phyloP scores from a whole-genome alignment of 2,797 vertebrate genomes.

The Benthosema pterotum region DNA sequence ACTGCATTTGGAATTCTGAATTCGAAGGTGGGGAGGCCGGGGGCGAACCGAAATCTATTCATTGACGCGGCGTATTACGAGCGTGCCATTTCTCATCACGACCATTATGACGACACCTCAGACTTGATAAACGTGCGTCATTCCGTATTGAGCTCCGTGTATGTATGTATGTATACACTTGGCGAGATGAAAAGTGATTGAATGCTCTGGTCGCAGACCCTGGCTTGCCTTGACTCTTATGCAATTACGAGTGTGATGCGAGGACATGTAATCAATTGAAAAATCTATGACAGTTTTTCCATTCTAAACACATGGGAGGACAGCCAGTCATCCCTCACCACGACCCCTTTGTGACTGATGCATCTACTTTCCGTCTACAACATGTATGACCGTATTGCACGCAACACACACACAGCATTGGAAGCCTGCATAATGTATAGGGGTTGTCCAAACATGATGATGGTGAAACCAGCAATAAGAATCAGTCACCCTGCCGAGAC shows the following conservation, averaged over 20 bases:
- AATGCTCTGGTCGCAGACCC: slow-evolving; percentile 54
- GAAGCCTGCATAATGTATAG: slow-evolving; percentile 64
- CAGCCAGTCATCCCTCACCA: slow-evolving; percentile 71
- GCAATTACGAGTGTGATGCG: slow-evolving; percentile 59
- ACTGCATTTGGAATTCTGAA: slow-evolving; percentile 10
- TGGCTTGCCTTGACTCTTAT: slow-evolving; percentile 56
- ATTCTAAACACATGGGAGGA: slow-evolving; percentile 63
- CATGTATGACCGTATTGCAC: slow-evolving; percentile 62
- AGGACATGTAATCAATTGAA: slow-evolving; percentile 71
- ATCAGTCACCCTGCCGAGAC: slow-evolving; percentile 67
- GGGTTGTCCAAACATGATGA: slow-evolving; percentile 73
- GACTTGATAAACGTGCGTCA: slow-evolving; percentile 46
- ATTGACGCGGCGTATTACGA: slow-evolving; percentile 32
- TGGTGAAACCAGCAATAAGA: slow-evolving; percentile 64
- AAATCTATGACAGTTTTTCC: slow-evolving; percentile 69
- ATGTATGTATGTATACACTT: slow-evolving; percentile 38
- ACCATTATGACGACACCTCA: slow-evolving; percentile 28
- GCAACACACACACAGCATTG: slow-evolving; percentile 54
- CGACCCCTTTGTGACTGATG: slow-evolving; percentile 72
- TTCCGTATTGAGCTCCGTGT: slow-evolving; percentile 49
- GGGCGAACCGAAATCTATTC: slow-evolving; percentile 31
- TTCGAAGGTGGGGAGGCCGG: no score
- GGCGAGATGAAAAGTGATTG: slow-evolving; percentile 61
- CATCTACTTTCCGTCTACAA: slow-evolving; percentile 59
- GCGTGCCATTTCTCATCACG: slow-evolving; percentile 41